phyloP scores from a whole-genome alignment of 2,888 invertebrate species.

The Zelleria hepariella region DNA sequence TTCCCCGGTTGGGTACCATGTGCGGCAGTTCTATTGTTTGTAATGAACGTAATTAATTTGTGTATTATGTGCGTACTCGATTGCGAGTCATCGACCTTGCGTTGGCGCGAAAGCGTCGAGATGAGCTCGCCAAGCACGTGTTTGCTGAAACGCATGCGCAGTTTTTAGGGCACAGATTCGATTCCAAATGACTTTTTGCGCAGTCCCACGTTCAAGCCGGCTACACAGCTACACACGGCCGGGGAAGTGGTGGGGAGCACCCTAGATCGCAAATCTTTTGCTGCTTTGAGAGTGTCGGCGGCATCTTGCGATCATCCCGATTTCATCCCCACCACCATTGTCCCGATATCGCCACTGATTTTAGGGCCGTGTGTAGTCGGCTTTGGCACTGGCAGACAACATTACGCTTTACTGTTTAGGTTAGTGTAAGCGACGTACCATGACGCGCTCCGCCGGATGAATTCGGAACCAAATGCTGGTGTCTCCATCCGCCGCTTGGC shows the following conservation, averaged over 20 bases:
- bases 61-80: constrained; percentile 16
- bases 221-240: too few relatives aligned
- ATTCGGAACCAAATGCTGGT: too few relatives aligned
- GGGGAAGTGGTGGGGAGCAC: too few relatives aligned
- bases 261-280: too few relatives aligned
- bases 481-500: neutral
- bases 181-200: too few relatives aligned
- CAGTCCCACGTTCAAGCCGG: too few relatives aligned
- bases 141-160: constrained; percentile 27
- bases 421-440: neutral
- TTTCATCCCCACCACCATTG: too few relatives aligned
- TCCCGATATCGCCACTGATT: too few relatives aligned
- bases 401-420: neutral
- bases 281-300: too few relatives aligned
- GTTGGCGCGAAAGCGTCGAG: constrained; percentile 34
- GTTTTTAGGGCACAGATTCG: neutral
- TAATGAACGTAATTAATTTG: constrained; percentile 19
- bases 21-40: constrained; percentile 5
- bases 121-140: constrained; percentile 36
- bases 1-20: constrained; percentile 9
- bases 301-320: too few relatives aligned
- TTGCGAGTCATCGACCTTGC: constrained; percentile 34
- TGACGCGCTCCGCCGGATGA: neutral
- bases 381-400: too few relatives aligned
- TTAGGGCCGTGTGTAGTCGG: too few relatives aligned